Percentiles rank a stretch among this genome's conserved stretches.
Evolutionary conservation across 2,113 vertebrate genomes (phyloP).

Genomic region (Coregonus clupeaformis): DNA sequence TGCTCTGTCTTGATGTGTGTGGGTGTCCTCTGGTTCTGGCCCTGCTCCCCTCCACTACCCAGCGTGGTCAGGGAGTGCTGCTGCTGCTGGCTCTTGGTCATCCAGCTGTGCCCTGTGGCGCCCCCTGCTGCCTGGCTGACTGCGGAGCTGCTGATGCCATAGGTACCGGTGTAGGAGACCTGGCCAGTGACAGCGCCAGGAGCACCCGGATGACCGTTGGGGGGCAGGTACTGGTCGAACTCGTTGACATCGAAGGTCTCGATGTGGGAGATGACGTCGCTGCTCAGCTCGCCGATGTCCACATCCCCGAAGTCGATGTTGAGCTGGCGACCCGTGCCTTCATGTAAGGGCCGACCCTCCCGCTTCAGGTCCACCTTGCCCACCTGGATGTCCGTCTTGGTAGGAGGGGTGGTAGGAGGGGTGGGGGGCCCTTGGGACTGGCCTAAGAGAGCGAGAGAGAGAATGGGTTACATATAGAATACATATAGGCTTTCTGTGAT

Average conservation of each 20-base stretch:
- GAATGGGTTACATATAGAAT: not conserved
- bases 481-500: not conserved
- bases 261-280: conserved; percentile 97
- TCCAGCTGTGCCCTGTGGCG: conserved; percentile 70
- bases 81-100: conserved; percentile 82
- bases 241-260: conserved; percentile 97
- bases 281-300: conserved; percentile 96
- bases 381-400: conserved; percentile 85
- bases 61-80: conserved; percentile 78
- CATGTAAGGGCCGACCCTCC: conserved; percentile 83
- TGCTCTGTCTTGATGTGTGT: conserved; percentile 96
- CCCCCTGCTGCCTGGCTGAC: conserved; percentile 59
- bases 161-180: conserved; percentile 82
- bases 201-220: conserved; percentile 86
- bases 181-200: conserved; percentile 56
- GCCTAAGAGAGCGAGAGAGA: conserved; percentile 45
- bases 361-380: conserved; percentile 92
- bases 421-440: conserved; percentile 91
- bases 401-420: conserved; percentile 86
- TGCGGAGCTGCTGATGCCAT: conserved; percentile 76
- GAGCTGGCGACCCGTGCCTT: conserved; percentile 87
- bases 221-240: conserved; percentile 95
- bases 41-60: conserved; percentile 67
- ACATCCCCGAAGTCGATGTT: conserved; percentile 97
- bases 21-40: conserved; percentile 78